phyloP scores from a whole-genome alignment of 2,888 invertebrate genomes.

The Entomobrya proxima region DNA sequence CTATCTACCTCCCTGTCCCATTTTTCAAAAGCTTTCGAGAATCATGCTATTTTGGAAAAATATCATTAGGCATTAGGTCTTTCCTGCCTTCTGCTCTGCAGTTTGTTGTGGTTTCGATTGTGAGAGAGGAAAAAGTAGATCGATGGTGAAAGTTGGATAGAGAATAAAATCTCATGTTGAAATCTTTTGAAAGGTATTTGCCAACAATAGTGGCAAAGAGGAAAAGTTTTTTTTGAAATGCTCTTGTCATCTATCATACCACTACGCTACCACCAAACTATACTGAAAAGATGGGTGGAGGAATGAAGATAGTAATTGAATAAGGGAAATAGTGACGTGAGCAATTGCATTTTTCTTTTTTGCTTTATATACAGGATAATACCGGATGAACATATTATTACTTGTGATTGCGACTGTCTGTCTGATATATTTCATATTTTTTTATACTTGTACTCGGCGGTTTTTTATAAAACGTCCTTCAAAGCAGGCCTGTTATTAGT shows the following conservation, averaged over 20 bases:
- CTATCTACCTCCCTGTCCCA: too few relatives aligned
- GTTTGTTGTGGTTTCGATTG: not conserved
- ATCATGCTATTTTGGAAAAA: too few relatives aligned
- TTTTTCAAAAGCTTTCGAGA: too few relatives aligned
- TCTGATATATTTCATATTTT: not conserved
- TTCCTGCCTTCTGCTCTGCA: too few relatives aligned
- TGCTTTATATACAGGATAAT: not conserved
- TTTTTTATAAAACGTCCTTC: not conserved
- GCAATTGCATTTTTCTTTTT: slow-evolving; percentile 38
- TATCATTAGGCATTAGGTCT: too few relatives aligned
- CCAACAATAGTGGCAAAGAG: not conserved
- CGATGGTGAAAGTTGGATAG: not conserved
- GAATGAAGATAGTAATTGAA: slow-evolving; percentile 22
- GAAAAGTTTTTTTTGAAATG: not conserved
- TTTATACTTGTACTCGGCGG: too few relatives aligned
- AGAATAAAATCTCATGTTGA: not conserved
- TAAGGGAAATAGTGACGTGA: slow-evolving; percentile 32
- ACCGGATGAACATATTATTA: slow-evolving; percentile 31
- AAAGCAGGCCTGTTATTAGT: not conserved
- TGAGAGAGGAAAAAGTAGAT: not conserved
- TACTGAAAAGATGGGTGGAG: not conserved
- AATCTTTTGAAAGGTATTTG: not conserved
- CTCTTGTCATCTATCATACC: not conserved
- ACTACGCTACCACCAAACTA: not conserved
- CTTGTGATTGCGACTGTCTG: not conserved